Percentiles rank a stretch among this genome's conserved stretches.
phyloP scores from a whole-genome alignment of 2,888 invertebrate species.

The Latrodectus elegans region DNA sequence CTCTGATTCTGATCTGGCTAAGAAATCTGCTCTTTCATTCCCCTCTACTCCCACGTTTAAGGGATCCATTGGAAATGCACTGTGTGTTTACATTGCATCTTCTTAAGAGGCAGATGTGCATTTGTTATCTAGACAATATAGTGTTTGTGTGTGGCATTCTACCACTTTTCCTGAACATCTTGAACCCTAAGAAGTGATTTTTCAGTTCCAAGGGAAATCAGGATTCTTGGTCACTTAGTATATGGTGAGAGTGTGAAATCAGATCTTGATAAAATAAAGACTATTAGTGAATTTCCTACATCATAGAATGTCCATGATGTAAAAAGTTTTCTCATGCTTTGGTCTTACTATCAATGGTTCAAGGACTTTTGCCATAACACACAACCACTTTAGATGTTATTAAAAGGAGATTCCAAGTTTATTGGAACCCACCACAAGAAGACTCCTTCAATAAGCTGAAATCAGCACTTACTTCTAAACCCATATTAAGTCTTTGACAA shows the following conservation, averaged over 20 bases:
- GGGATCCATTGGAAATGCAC: too few relatives aligned
- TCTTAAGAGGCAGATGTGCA: too few relatives aligned
- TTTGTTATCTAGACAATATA: too few relatives aligned
- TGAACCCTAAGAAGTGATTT: too few relatives aligned
- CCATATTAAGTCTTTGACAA: slow-evolving; percentile 70
- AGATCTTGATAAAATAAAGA: slow-evolving; percentile 16
- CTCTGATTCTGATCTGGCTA: too few relatives aligned
- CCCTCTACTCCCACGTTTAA: too few relatives aligned
- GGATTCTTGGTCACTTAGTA: slow-evolving; percentile 59
- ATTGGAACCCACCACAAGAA: slow-evolving; percentile 1
- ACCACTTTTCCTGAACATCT: too few relatives aligned
- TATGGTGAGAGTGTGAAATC: slow-evolving; percentile 25
- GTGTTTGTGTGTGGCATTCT: too few relatives aligned
- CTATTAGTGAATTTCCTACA: background rate
- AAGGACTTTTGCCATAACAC: slow-evolving; percentile 16
- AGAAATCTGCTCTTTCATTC: too few relatives aligned
- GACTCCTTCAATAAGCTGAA: slow-evolving; percentile 35
- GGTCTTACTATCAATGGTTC: background rate
- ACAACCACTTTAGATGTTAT: slow-evolving; percentile 25
- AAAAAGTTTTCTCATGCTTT: too few relatives aligned
- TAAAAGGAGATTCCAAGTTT: slow-evolving; percentile 36
- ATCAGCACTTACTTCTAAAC: slow-evolving; percentile 45
- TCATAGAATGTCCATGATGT: slow-evolving; percentile 26
- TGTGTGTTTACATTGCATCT: too few relatives aligned
- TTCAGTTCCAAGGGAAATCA: slow-evolving; percentile 19